Base-by-base conservation (phyloP, 1,140 invertebrate species). In the Solen grandis region DNA sequence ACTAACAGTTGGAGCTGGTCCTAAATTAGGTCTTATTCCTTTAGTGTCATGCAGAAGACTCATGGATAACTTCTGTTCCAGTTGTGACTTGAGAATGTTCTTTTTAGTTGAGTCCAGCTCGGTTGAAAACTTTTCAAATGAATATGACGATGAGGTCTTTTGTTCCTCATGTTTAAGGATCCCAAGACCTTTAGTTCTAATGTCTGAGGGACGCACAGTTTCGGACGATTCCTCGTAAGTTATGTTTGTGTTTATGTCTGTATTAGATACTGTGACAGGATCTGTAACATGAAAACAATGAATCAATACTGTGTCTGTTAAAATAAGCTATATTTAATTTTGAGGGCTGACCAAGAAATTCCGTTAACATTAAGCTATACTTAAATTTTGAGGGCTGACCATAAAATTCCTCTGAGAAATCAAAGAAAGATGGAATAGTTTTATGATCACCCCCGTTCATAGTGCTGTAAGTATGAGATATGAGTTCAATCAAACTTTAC, bases 101-200 rank as follows among this genome's bases (percentile, higher is more conserved):
- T 79, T 84, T n/a, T 74, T 80, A 10, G 62, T 60, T 1, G 63
- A 68, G 54, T 62, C 70, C 31, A 66, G 19, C 0, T 79, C 55
- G 50, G 41, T 59, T 65, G 25, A 65, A 35, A 68, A 50, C 66
- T 68, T 81, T 77, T 68, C 79, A 31, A 68, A 66, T 69, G 50
- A 52, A 46, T 65, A 27, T 65, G 27, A 65, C 41, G 36, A 72
- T 36, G 29, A 33, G 29, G 5, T 36, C 13, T 22, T 55, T 36
- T 22, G 60, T 25, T 68, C 59, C 38, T 83, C 84, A 19, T 25
- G 22, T 57, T 82, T 83, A 8, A 76, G 59, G 19, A 79, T 69
- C 54, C 76, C 81, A 33, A 60, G 68, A 19, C 81, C 76, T 41
- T 79, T 60, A 29, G 75, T 63, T 52, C 68, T 62, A 22, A 77